phyloP scores from a whole-genome alignment of 2,797 vertebrate genomes.

The Amphiprion clarkii region DNA sequence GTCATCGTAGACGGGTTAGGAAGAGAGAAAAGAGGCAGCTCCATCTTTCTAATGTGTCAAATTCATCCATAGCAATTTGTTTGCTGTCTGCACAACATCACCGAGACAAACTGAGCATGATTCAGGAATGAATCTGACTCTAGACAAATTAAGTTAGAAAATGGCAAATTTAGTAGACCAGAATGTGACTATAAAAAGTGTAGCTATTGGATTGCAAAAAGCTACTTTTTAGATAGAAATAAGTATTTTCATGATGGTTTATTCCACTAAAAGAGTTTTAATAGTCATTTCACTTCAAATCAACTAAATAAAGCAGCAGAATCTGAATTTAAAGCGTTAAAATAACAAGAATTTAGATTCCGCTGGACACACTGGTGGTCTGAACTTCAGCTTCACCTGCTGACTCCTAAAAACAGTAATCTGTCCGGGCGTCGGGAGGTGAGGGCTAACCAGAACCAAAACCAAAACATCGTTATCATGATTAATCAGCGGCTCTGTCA shows the following conservation, averaged over 20 bases:
- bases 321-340: background rate
- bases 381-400: conserved; percentile 46
- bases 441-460: conserved; percentile 57
- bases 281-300: background rate
- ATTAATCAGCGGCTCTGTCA: conserved; percentile 77
- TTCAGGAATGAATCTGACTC: background rate
- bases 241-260: background rate
- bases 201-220: too few relatives aligned
- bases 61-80: background rate
- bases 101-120: background rate
- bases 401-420: conserved; percentile 59
- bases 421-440: conserved; percentile 38
- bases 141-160: background rate
- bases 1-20: background rate
- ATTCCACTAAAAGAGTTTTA: too few relatives aligned
- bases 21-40: background rate
- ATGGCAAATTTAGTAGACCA: background rate
- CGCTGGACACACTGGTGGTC: conserved; percentile 36
- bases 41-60: background rate
- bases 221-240: too few relatives aligned
- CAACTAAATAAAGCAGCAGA: background rate
- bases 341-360: background rate
- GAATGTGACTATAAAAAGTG: background rate
- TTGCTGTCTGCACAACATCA: background rate
- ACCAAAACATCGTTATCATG: conserved; percentile 70